phyloP scores from a whole-genome alignment of 2,797 vertebrate genomes.

The Parauchenoglanis punctatus region DNA sequence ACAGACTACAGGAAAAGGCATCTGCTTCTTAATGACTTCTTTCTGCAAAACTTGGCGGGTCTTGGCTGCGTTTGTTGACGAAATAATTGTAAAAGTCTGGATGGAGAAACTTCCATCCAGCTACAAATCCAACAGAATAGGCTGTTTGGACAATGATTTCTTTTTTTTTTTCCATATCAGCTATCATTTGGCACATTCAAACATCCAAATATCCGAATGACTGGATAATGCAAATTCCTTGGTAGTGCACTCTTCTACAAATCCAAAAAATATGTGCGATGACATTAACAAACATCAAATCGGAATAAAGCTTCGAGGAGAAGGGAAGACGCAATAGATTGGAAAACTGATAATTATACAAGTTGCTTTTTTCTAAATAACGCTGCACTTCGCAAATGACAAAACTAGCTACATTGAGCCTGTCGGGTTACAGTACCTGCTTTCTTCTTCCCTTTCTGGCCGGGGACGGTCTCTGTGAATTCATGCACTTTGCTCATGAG shows the following conservation, averaged over 20 bases:
- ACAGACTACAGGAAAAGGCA: neutral
- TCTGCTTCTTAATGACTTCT: constrained; percentile 4
- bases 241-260: neutral
- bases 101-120: neutral
- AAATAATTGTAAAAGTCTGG: neutral
- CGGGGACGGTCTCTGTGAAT: constrained; percentile 86
- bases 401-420: neutral
- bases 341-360: neutral
- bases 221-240: neutral
- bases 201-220: neutral
- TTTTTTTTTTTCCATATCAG: neutral
- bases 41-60: neutral
- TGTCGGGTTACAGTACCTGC: constrained; percentile 74
- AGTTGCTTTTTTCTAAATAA: neutral
- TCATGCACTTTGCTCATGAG: constrained; percentile 92
- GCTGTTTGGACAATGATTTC: neutral
- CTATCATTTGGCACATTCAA: neutral
- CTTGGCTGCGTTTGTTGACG: neutral
- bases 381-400: neutral
- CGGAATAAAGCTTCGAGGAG: neutral
- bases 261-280: neutral
- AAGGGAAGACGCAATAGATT: neutral
- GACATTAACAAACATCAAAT: neutral
- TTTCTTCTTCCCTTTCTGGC: constrained; percentile 95
- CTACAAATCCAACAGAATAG: neutral